Evolutionary conservation across 1,140 invertebrate species (phyloP).

Genomic region (Caenorhabditis brenneri): DNA sequence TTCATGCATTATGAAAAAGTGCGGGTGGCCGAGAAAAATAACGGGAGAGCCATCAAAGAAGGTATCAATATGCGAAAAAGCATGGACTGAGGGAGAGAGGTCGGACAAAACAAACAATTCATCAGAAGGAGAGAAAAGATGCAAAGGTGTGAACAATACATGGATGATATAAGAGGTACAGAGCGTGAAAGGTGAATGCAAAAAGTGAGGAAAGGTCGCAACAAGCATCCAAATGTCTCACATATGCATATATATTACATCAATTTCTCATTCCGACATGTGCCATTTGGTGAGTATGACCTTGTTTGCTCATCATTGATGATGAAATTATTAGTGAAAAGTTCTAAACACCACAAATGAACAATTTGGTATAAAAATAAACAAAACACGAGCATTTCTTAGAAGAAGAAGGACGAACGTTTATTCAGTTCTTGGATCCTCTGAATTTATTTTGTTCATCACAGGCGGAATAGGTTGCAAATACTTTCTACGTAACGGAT

Average conservation of each 20-base stretch:
- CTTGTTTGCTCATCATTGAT: neutral
- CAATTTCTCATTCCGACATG: constrained; percentile 31
- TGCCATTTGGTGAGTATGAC: constrained; percentile 1
- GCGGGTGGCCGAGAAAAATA: neutral
- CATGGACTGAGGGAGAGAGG: constrained; percentile 34
- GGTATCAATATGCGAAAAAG: constrained; percentile 42
- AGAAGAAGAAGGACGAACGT: no score
- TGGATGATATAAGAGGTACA: constrained; percentile 18
- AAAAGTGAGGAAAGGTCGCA: constrained; percentile 6
- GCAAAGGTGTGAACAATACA: constrained; percentile 37
- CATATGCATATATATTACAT: constrained; percentile 37
- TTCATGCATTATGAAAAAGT: neutral
- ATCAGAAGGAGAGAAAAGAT: neutral
- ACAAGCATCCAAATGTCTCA: constrained; percentile 24
- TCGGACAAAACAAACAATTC: constrained; percentile 32
- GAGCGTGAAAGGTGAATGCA: neutral
- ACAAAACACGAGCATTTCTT: no score
- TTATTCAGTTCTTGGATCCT: no score
- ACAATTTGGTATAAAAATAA: no score
- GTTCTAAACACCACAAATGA: no score
- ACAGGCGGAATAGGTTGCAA: neutral
- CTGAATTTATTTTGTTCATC: no score
- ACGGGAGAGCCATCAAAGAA: neutral
- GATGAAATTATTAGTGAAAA: neutral
- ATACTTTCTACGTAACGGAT: neutral